A percentile compares a stretch with the other conserved stretches of the same genome.
These are phyloP conservation scores for Conomelus anceps DNA, from an alignment of 2,888 invertebrate genomes.

Conservation along the genomic window DNA sequence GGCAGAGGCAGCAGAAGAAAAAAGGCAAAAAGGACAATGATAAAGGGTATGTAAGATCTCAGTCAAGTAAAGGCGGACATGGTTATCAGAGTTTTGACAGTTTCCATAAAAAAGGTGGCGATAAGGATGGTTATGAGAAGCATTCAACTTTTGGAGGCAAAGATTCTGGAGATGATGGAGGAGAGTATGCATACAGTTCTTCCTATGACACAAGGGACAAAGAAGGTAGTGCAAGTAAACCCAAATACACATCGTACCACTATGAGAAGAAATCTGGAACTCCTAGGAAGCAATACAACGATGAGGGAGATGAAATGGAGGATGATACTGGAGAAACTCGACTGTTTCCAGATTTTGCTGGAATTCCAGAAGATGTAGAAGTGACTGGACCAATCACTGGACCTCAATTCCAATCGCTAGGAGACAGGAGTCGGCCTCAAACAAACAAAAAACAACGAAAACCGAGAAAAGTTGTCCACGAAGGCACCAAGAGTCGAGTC, in stretches of 20 bases:
- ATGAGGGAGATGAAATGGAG: slow-evolving; percentile 16
- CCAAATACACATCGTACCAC: slow-evolving; percentile 32
- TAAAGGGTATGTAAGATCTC: slow-evolving; percentile 58
- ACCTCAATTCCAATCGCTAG: slow-evolving; percentile 24
- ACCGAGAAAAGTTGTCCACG: background rate
- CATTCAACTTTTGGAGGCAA: slow-evolving; percentile 57
- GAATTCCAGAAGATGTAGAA: slow-evolving; percentile 10
- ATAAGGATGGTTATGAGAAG: slow-evolving; percentile 63
- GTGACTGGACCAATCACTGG: slow-evolving; percentile 17
- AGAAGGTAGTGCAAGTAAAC: slow-evolving; percentile 36
- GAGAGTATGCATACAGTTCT: slow-evolving; percentile 36
- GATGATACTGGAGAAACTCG: slow-evolving; percentile 16
- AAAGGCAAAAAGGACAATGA: slow-evolving; percentile 54
- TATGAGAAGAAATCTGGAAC: slow-evolving; percentile 31
- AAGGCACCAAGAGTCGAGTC: background rate
- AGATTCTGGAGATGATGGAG: slow-evolving; percentile 37
- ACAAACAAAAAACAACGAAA: background rate
- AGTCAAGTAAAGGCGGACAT: slow-evolving; percentile 58
- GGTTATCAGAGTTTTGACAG: slow-evolving; percentile 62
- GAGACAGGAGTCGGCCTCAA: background rate
- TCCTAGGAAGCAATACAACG: slow-evolving; percentile 18
- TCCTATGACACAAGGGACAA: slow-evolving; percentile 42
- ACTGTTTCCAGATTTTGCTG: background rate
- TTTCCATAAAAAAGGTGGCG: slow-evolving; percentile 65
- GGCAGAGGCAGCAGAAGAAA: slow-evolving; percentile 3